Base-by-base conservation (phyloP, 2,888 invertebrate species). In the Sarcophaga carnaria region DNA sequence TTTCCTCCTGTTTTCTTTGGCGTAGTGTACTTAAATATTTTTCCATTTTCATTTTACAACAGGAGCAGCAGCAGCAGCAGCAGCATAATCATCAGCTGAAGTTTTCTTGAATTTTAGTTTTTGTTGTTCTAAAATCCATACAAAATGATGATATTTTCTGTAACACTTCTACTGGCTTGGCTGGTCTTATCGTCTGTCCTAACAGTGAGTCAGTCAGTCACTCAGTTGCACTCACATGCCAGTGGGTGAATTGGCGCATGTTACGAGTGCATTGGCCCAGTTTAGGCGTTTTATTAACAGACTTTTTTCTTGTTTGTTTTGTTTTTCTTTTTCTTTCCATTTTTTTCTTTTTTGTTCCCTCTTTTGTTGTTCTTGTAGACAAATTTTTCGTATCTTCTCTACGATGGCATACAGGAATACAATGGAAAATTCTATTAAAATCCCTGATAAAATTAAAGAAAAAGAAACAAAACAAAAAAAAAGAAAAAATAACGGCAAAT, bases 51-150 rank as follows among this genome's bases (percentile, higher is more conserved):
- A 69, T 20, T 3, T 70, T 59, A 17, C 11, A 25, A 17, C 22
- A 45, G 25, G 14, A 47, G 60, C 63, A 63, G 12, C n/a, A n/a
- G n/a, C n/a, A n/a, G n/a, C n/a, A n/a, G n/a, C n/a, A n/a, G n/a
- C 82, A 82, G 64, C 71, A 76, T 76, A 76, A 82, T 77, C 37
- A 37, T 37, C 37, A 8, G 8, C 82, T 49, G n/a, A 76, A 71
- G 27, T 69, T 59, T 72, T 70, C 54, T 64, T 54, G 54, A 54
- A 54, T 54, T 54, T 37, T 3, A 37, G 45, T 20, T 59, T 66
- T 64, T 25, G 22, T 11, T 37, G 20, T 74, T 75, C 14, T 60
- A 49, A 74, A 22, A 69, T 75, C 47, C 66, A 66, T 64, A 64
- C 45, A 69, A 76, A 37, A 75, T 81, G 59, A 75, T 22, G 45